Percentiles rank a stretch among this genome's conserved stretches.
These are phyloP conservation scores for Acanthococcus lagerstroemiae DNA, from an alignment of 2,888 invertebrate species.

Conservation along the genomic window DNA sequence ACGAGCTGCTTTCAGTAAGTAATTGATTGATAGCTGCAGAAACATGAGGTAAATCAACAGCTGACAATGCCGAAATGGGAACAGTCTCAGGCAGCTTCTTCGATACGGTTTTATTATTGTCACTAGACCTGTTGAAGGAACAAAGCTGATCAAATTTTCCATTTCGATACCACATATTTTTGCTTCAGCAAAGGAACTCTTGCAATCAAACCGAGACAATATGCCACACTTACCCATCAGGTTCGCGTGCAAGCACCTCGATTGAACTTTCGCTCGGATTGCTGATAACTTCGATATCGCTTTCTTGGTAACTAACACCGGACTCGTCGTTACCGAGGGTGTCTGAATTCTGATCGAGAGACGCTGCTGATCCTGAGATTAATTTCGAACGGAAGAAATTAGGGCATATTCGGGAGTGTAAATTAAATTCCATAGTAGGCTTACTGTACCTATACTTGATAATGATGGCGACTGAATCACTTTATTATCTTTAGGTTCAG, in stretches of 20 bases:
- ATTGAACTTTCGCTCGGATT: slow-evolving; percentile 63
- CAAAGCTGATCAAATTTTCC: too few relatives aligned
- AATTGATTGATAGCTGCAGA: slow-evolving; percentile 36
- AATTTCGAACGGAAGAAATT: too few relatives aligned
- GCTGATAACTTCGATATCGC: slow-evolving; percentile 59
- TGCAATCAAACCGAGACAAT: not conserved
- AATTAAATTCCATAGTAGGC: too few relatives aligned
- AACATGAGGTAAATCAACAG: slow-evolving; percentile 36
- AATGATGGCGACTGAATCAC: slow-evolving; percentile 39
- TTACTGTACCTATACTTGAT: slow-evolving; percentile 42
- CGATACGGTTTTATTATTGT: not conserved
- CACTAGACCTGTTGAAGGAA: not conserved
- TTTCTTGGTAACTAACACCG: slow-evolving; percentile 42
- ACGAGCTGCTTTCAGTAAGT: slow-evolving; percentile 53
- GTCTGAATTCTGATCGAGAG: slow-evolving; percentile 20
- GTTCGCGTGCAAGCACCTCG: slow-evolving; percentile 48
- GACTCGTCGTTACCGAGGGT: slow-evolving; percentile 4
- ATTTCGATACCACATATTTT: too few relatives aligned
- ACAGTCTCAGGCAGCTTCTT: not conserved
- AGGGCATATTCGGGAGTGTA: too few relatives aligned
- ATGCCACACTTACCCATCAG: slow-evolving; percentile 16
- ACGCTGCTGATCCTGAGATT: slow-evolving; percentile 22
- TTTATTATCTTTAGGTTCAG: not conserved
- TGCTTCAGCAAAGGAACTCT: too few relatives aligned
- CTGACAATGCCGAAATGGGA: slow-evolving; percentile 36